A percentile compares a stretch with the other conserved stretches of the same genome.
phyloP scores from a whole-genome alignment of 1,140 invertebrate species.

The Trissolcus basalis region DNA sequence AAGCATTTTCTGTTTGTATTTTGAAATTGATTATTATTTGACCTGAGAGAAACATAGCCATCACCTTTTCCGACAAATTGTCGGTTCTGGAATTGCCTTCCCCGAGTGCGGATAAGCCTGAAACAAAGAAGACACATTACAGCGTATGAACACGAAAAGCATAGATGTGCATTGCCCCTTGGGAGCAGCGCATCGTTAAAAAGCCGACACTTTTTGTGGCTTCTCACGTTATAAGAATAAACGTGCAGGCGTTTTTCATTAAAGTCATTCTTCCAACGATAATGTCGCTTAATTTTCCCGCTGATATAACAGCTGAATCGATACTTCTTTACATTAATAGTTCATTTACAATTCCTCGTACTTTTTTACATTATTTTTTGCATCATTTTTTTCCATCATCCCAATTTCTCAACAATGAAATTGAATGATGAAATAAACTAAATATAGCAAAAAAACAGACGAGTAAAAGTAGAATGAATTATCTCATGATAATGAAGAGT shows the following conservation, averaged over 20 bases:
- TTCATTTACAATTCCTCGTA: too few species aligned
- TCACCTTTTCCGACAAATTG: constrained; percentile 69
- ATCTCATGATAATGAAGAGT: too few species aligned
- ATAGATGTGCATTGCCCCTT: background rate
- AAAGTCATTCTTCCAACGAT: background rate
- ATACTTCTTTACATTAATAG: too few species aligned
- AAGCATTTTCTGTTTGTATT: background rate
- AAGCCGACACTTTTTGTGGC: constrained; percentile 46
- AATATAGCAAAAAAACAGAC: too few species aligned
- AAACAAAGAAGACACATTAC: constrained; percentile 48
- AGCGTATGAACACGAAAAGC: constrained; percentile 5
- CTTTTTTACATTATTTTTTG: too few species aligned
- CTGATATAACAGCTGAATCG: too few species aligned
- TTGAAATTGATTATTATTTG: background rate
- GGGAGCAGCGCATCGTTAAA: constrained; percentile 19
- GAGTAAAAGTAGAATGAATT: too few species aligned
- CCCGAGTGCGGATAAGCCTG: constrained; percentile 66
- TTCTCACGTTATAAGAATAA: constrained; percentile 44
- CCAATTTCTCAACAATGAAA: too few species aligned
- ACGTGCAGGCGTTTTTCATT: constrained; percentile 29
- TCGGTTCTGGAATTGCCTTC: constrained; percentile 71
- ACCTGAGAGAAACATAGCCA: background rate
- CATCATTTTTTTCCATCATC: too few species aligned
- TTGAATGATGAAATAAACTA: too few species aligned
- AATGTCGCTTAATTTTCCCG: too few species aligned